Evolutionary conservation across 2,797 vertebrate genomes (phyloP).

Genomic region (Australoheros facetus): DNA sequence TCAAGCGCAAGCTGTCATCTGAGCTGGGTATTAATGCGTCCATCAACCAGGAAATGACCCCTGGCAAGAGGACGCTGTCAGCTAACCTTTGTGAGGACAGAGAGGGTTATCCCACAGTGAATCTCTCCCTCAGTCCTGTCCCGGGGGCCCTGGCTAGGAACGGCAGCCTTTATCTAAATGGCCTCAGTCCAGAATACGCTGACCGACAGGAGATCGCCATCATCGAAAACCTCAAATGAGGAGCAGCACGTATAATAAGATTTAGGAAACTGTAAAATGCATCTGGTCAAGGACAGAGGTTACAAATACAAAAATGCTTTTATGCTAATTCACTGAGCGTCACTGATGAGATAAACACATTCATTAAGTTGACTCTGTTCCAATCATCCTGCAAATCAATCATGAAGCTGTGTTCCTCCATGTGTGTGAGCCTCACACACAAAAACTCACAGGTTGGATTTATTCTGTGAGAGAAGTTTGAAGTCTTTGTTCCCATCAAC

Average conservation of each 20-base stretch:
- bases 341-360: constrained; percentile 7
- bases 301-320: constrained; percentile 12
- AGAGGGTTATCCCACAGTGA: constrained; percentile 84
- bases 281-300: background rate
- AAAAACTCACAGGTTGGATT: background rate
- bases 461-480: background rate
- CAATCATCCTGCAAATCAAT: constrained; percentile 14
- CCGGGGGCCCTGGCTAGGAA: constrained; percentile 82
- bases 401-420: background rate
- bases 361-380: constrained; percentile 24
- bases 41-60: constrained; percentile 87
- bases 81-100: constrained; percentile 90
- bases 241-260: background rate
- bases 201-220: constrained; percentile 87
- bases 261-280: background rate
- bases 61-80: constrained; percentile 92
- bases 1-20: constrained; percentile 95
- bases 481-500: constrained; percentile 22
- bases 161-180: constrained; percentile 95
- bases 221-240: constrained; percentile 90
- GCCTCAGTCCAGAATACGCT: constrained; percentile 93
- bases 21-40: constrained; percentile 88
- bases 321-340: constrained; percentile 26
- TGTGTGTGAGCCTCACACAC: constrained; percentile 1
- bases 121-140: constrained; percentile 77